Base-by-base conservation (phyloP, 2,888 invertebrate genomes). In the Metacarcinus magister region DNA sequence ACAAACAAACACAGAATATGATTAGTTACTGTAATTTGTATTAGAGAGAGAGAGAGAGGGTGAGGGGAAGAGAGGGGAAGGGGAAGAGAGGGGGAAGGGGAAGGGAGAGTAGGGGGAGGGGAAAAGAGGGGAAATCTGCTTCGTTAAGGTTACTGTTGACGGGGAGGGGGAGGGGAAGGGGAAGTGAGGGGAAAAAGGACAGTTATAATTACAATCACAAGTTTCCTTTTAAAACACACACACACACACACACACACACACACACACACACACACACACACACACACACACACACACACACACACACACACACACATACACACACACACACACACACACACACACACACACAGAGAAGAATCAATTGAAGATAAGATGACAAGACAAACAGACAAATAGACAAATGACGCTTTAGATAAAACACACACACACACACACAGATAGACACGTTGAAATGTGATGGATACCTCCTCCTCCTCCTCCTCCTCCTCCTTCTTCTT, bases 191-290 rank as follows among this genome's bases (percentile, higher is more conserved):
- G 89, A 43, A 32, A 13, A 10, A 23, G n/a, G 5, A 13, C 7
- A 8, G 48, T 8, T 48, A 67, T 67, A 23, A 67, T 67, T 3
- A 67, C 3, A 67, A 23, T 48, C 3, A 23, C 19, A 23, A 23
- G 48, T 8, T 19, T 23, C 67, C 19, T 67, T 23, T 16, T 67
- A 5, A 43, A 39, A 90, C 90, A 90, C 90, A 90, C 90, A 90
- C 90, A 90, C 90, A 90, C 90, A 90, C 90, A 90, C 90, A 90
- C 90, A 90, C 90, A 90, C 90, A 90, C 90, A 90, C 90, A 90
- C 90, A 90, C 90, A 90, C 90, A 90, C 90, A 90, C 90, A 90
- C 90, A 90, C 90, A 90, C 90, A 90, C 90, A 90, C 90, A 90
- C 90, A 90, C 90, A 90, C 90, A 90, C 90, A 90, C 90, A 90